phyloP scores from a whole-genome alignment of 1,140 invertebrate genomes.

The Galleria mellonella region DNA sequence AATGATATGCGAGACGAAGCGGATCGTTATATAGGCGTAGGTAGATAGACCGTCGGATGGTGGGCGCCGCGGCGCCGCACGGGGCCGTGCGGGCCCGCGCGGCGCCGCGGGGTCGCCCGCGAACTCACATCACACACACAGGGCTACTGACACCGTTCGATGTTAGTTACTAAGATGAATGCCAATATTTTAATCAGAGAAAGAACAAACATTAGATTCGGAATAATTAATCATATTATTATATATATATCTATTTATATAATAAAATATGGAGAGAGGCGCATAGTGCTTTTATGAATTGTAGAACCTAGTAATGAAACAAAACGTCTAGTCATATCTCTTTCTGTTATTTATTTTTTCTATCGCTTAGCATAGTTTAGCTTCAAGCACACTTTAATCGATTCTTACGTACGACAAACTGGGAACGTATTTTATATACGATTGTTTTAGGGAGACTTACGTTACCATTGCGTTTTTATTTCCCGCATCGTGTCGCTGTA shows the following conservation, averaged over 20 bases:
- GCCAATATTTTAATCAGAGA: slow-evolving; percentile 67
- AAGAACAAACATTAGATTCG: slow-evolving; percentile 60
- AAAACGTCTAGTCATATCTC: slow-evolving; percentile 71
- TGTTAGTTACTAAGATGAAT: slow-evolving; percentile 65
- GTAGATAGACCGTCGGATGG: slow-evolving; percentile 36
- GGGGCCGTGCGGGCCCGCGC: slow-evolving; percentile 16
- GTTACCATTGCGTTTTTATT: not conserved
- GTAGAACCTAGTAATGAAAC: slow-evolving; percentile 66
- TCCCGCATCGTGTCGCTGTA: no score
- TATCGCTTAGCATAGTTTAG: slow-evolving; percentile 73
- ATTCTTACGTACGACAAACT: not conserved
- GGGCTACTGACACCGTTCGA: slow-evolving; percentile 30
- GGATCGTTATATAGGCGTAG: slow-evolving; percentile 34
- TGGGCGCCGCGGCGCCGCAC: slow-evolving; percentile 9
- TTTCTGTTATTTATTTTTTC: slow-evolving; percentile 63
- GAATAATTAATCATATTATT: slow-evolving; percentile 66
- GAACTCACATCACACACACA: not conserved
- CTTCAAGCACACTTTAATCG: slow-evolving; percentile 53
- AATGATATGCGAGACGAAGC: slow-evolving; percentile 23
- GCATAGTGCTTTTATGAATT: slow-evolving; percentile 72
- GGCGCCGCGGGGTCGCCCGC: not conserved
- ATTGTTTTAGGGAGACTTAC: slow-evolving; percentile 5
- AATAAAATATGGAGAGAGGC: slow-evolving; percentile 63
- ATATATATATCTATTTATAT: slow-evolving; percentile 64
- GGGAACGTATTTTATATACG: no score